Evolutionary conservation across 2,113 vertebrate species (phyloP), one percentile per base, ranked within the genome.

Genomic region (Psilopsiagon aurifrons): DNA sequence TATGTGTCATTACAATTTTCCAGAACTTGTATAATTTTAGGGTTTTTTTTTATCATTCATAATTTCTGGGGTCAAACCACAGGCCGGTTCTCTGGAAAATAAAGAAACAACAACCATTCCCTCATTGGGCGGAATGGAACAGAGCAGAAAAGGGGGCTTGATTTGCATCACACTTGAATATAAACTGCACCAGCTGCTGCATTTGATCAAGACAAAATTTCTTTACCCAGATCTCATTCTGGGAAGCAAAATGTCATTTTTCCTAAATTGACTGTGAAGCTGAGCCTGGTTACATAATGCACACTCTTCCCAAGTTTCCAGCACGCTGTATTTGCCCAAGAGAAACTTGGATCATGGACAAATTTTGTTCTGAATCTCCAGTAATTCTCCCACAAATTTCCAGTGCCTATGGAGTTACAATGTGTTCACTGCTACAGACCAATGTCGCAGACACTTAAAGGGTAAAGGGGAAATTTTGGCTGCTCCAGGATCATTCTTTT

Each of bases 121-220:
- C 59, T 77, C 28, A 41, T 92, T 67, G 63, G 54, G 27, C 37
- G 60, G 37, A 66, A 84, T 0, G 4, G 71, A 93, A 86, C 68
- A 74, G 43, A 91, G 52, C 68, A 94, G 70, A 66, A 87, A 80
- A 17, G 43, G 80, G 51, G 37, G 9, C 55, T 94, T 80, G 71
- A 88, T 83, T 93, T 96, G 83, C 94, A 97, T 77, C 82, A 93
- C 60, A 74, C 76, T 96, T 90, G 79, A 95, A 92, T 75, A 70
- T 68, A 88, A 94, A 93, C 88, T 83, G 73, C 88, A 96, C 70
- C 93, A 96, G 88, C 79, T 94, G 83, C 62, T 95, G 68, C 63
- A 67, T 95, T 94, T 85, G 93, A 92, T 83, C 63, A 80, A 93
- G 91, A 80, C 49, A 86, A 92, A 88, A 94, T 92, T 95, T 96